Conservation (phyloP, 2,113 vertebrate genomes). For the Chaetodon auriga region DNA sequence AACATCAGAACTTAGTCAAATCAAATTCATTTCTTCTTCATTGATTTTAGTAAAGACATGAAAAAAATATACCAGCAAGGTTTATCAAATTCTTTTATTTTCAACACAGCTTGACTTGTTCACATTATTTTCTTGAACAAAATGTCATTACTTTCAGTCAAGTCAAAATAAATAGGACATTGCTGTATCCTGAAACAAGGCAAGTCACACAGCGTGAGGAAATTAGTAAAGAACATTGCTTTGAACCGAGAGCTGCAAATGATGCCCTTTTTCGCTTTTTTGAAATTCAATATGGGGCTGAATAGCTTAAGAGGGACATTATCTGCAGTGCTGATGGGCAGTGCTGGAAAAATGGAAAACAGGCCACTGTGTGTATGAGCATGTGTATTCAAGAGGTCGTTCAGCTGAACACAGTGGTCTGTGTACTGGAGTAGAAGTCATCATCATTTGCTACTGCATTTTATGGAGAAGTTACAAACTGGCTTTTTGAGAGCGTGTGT, state of each 20-base stretch:
- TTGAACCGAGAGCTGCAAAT: background rate
- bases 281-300: background rate
- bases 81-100: background rate
- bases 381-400: background rate
- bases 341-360: background rate
- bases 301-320: background rate
- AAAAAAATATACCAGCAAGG: background rate
- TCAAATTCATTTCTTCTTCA: background rate
- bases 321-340: background rate
- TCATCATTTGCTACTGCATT: background rate
- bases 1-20: conserved; percentile 27
- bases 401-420: background rate
- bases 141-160: background rate
- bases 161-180: background rate
- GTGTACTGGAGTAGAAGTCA: background rate
- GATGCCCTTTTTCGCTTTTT: background rate
- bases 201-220: background rate
- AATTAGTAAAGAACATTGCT: background rate
- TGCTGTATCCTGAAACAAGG: background rate
- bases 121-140: background rate
- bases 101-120: background rate
- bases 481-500: conserved; percentile 1
- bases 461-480: background rate
- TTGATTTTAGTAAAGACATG: background rate
- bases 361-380: background rate